phyloP scores from a whole-genome alignment of 2,797 vertebrate species.

The Platalea minor region DNA sequence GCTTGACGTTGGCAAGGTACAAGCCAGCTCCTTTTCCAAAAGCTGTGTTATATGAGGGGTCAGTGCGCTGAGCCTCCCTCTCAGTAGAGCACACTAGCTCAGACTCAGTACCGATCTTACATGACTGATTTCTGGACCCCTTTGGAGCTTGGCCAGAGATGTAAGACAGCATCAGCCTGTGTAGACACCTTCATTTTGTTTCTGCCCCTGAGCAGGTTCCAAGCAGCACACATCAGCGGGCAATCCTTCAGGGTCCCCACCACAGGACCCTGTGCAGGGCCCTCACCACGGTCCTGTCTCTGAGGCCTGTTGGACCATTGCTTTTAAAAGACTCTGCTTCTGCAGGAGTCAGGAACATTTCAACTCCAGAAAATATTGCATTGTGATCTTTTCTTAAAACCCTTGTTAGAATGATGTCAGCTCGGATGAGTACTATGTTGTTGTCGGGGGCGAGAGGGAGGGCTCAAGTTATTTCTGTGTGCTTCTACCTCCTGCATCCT shows the following conservation, averaged over 20 bases:
- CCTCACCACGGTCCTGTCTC: neutral
- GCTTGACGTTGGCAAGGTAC: neutral
- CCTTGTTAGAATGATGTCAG: conserved; percentile 2
- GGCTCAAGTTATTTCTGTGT: neutral
- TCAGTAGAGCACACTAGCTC: neutral
- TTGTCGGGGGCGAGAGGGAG: neutral
- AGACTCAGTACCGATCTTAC: neutral
- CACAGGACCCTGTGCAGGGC: neutral
- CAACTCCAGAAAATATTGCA: neutral
- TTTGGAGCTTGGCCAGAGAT: neutral
- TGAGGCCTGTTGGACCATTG: neutral
- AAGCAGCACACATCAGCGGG: neutral
- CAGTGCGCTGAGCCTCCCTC: neutral
- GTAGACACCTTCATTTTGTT: neutral
- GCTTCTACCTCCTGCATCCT: neutral
- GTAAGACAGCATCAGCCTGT: neutral
- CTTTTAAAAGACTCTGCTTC: neutral
- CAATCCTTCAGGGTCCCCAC: neutral
- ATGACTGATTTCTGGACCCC: neutral
- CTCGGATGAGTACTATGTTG: neutral
- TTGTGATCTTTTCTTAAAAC: conserved; percentile 26
- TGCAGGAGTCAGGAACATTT: neutral
- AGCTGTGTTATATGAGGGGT: neutral
- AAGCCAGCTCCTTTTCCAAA: neutral
- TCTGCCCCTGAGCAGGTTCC: neutral